Percentiles rank a stretch among this genome's conserved stretches.
phyloP scores from a whole-genome alignment of 2,113 vertebrate species.

The Euleptes europaea region DNA sequence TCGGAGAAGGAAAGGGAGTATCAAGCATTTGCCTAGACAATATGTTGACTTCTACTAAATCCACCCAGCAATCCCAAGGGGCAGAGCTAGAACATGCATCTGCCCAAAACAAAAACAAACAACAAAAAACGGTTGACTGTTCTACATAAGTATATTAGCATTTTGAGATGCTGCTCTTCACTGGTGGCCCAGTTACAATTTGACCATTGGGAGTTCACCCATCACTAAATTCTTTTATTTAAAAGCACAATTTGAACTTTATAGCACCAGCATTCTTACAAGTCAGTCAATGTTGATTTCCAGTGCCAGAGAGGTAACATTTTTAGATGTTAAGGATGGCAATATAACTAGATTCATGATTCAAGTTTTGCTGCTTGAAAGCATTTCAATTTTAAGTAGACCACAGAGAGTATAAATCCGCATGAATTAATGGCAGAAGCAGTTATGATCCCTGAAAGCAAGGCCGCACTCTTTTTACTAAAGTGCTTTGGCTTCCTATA shows the following conservation, averaged over 20 bases:
- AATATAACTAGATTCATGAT: neutral
- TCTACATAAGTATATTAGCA: no score
- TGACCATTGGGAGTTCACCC: no score
- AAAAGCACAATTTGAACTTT: conserved; percentile 14
- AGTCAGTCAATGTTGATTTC: conserved; percentile 2
- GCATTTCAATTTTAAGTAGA: conserved; percentile 45
- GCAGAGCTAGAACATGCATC: no score
- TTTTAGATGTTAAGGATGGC: conserved; percentile 31
- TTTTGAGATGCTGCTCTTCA: no score
- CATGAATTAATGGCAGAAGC: conserved; percentile 19
- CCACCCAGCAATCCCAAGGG: no score
- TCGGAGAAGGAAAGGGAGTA: no score
- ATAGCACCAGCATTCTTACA: conserved; percentile 1
- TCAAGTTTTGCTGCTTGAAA: conserved; percentile 3
- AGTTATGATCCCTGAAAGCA: conserved; percentile 7
- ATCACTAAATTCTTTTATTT: neutral
- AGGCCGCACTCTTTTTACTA: neutral
- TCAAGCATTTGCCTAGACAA: no score
- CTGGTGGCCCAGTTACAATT: no score
- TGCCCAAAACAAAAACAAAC: neutral
- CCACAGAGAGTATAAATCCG: conserved; percentile 8
- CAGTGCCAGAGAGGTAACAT: conserved; percentile 1
- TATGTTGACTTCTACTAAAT: no score
- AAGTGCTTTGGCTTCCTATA: neutral
- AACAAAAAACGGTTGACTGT: no score